Evolutionary conservation across 2,113 vertebrate genomes (phyloP), one percentile per base, ranked within the genome.

Genomic region (Tympanuchus pallidicinctus): DNA sequence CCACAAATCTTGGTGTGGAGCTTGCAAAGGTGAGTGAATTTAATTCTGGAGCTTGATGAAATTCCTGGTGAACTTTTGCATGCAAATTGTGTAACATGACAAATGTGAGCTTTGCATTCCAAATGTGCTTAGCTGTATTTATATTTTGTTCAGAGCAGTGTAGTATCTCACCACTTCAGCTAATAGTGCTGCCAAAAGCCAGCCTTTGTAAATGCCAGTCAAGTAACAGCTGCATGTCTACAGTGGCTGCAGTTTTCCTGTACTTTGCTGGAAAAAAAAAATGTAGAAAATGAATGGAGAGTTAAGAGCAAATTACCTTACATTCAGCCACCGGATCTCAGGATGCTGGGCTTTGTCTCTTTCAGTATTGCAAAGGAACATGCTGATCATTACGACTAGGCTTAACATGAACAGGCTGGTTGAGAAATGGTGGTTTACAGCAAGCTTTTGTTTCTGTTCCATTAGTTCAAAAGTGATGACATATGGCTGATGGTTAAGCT

Each of bases 1-100:
- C 92, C 99, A 99, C 95, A 99, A 99, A 95, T 99, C 98, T 60
- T 99, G 99, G 99, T 99, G 99, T 97, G 99, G 99, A 92, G 99
- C 99, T 92, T 99, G 99, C 97, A 99, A 99, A 99, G 99, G 99
- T 99, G 96, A 94, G 95, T 90, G 20, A 24, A 42, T 72, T 71
- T 47, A 78, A 56, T 60, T 65, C 9, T 45, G 69, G 45, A 75
- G 3, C 65, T 77, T 34, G 13, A n/a, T 88, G 73, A 43, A 59
- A 73, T 61, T 79, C 45, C 22, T 60, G 3, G 18, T 38, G n/a
- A 71, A n/a, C 36, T 48, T 72, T 54, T 59, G 8, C 36, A 16
- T 40, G 34, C 36, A 82, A 70, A 63, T 84, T 20, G 17, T 2
- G 18, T 76, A 57, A 43, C 36, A 8, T 11, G 43, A 82, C 48